Conservation (phyloP, 2,888 invertebrate species). For the Romanomermis culicivorax region DNA sequence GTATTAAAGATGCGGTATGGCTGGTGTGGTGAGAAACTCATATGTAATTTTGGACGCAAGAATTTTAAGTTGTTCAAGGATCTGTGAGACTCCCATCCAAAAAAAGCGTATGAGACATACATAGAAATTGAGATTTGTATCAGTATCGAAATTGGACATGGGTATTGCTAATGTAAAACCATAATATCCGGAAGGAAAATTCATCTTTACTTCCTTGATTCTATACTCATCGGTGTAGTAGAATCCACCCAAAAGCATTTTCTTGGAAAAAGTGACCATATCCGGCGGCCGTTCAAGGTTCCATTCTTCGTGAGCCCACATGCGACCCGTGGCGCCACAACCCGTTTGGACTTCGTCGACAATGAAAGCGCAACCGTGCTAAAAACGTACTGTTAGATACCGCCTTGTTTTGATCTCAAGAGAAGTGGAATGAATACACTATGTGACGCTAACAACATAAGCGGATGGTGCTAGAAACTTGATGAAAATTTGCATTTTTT, state of each 20-base stretch:
- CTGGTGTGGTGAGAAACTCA: conserved; percentile 19
- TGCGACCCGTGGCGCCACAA: conserved; percentile 79
- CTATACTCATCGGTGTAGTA: conserved; percentile 53
- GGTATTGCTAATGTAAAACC: too few relatives aligned
- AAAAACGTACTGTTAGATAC: conserved; percentile 13
- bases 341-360: conserved; percentile 94
- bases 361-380: conserved; percentile 53
- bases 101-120: too few relatives aligned
- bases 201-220: conserved; percentile 36
- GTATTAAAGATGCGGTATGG: conserved; percentile 85
- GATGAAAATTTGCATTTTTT: too few relatives aligned
- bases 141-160: too few relatives aligned
- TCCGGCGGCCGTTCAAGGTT: conserved; percentile 63
- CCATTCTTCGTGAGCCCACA: conserved; percentile 93
- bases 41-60: conserved; percentile 9
- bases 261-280: conserved; percentile 88
- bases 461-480: too few relatives aligned
- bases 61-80: too few relatives aligned
- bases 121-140: too few relatives aligned
- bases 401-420: too few relatives aligned
- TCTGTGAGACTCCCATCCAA: too few relatives aligned
- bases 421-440: too few relatives aligned
- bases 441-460: too few relatives aligned
- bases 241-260: conserved; percentile 85
- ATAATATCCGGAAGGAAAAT: too few relatives aligned